Conservation (phyloP, 2,888 invertebrate species). For the Synergus japonicus region DNA sequence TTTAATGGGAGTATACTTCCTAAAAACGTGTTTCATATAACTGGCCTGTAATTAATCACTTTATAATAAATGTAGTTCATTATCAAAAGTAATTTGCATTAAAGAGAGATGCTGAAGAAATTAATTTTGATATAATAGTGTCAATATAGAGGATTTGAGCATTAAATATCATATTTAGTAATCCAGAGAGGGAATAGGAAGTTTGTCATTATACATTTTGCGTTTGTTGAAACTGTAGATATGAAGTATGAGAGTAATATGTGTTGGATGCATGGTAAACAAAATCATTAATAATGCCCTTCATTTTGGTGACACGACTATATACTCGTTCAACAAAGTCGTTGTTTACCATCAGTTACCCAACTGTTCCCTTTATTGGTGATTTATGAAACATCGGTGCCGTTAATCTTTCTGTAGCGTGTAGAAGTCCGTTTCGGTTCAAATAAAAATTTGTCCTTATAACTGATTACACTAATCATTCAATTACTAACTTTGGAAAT, state of each 20-base stretch:
- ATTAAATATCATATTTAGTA: conserved; percentile 20
- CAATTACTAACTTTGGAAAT: not conserved
- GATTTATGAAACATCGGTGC: conserved; percentile 30
- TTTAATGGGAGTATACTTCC: not conserved
- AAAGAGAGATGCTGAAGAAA: not conserved
- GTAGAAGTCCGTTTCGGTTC: conserved; percentile 4
- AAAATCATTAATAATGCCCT: conserved; percentile 38
- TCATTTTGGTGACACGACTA: conserved; percentile 32
- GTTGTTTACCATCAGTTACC: conserved; percentile 34
- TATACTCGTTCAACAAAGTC: conserved; percentile 36
- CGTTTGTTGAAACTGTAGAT: conserved; percentile 12
- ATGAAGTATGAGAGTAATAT: conserved; percentile 19
- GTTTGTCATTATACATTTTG: not conserved
- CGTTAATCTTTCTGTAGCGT: conserved; percentile 18
- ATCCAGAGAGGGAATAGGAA: conserved; percentile 6
- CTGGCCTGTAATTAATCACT: not conserved
- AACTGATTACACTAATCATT: conserved; percentile 17
- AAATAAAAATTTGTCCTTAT: conserved; percentile 21
- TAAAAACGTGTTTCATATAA: not conserved
- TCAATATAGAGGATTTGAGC: conserved; percentile 3
- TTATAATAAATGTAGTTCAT: not conserved
- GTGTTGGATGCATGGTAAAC: conserved; percentile 16
- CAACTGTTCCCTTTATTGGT: conserved; percentile 34
- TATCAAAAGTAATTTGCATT: not conserved
- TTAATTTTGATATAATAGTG: conserved; percentile 12